phyloP scores from a whole-genome alignment of 23 tunicate genomes.

The Clavelina lepadiformis region DNA sequence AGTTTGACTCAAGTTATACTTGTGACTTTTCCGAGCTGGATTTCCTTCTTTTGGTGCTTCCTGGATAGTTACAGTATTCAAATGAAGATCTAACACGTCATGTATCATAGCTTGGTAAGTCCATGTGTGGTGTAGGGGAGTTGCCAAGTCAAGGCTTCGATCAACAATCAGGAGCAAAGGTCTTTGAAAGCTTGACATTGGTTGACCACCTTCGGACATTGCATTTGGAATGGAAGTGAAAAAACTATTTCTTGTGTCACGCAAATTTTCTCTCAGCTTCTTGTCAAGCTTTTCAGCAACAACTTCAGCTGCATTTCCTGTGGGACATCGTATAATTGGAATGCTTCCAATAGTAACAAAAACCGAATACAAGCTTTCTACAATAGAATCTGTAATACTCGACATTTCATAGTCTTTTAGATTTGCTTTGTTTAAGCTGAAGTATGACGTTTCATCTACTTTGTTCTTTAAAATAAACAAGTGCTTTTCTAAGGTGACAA shows the following conservation, averaged over 20 bases:
- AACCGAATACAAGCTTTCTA: constrained; percentile 86
- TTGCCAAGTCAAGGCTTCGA: constrained; percentile 84
- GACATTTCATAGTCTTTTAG: constrained; percentile 88
- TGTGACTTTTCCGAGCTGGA: constrained; percentile 50
- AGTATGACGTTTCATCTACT: constrained; percentile 51
- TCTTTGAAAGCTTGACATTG: constrained; percentile 62
- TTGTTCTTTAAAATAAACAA: constrained; percentile 70
- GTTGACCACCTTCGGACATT: constrained; percentile 50
- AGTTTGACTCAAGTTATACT: constrained; percentile 44
- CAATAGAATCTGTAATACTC: constrained; percentile 58
- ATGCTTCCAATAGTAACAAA: constrained; percentile 84
- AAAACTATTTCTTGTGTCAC: constrained; percentile 93
- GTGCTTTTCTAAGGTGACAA: constrained; percentile 82
- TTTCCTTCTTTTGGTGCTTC: constrained; percentile 53
- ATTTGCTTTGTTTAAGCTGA: constrained; percentile 70
- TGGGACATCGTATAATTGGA: constrained; percentile 88
- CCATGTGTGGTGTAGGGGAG: constrained; percentile 97
- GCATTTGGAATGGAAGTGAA: constrained; percentile 56
- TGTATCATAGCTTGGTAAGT: constrained; percentile 85
- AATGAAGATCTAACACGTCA: constrained; percentile 75
- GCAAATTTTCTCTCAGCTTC: constrained; percentile 70
- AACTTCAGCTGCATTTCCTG: constrained; percentile 95
- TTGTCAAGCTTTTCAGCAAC: constrained; percentile 90
- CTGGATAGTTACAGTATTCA: constrained; percentile 70
- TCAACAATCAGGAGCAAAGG: constrained; percentile 81